These are phyloP conservation scores for Puma concolor DNA, from an alignment of 2,113 vertebrate genomes.

Conservation along the genomic window DNA sequence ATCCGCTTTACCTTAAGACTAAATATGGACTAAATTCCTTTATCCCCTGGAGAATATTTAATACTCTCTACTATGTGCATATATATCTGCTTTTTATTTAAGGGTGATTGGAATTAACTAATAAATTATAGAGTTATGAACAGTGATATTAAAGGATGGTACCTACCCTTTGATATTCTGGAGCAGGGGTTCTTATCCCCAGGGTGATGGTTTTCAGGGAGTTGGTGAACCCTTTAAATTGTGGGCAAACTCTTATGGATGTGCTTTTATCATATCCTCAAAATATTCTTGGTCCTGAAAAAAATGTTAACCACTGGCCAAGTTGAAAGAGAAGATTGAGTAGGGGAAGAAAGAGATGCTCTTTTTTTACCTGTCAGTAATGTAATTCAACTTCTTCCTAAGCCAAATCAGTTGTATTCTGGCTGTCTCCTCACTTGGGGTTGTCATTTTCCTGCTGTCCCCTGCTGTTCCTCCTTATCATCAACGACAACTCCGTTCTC, in stretches of 20 bases:
- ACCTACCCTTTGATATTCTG: neutral
- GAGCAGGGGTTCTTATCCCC: neutral
- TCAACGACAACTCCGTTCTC: constrained; percentile 12
- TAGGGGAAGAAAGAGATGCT: neutral
- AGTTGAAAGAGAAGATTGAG: constrained; percentile 47
- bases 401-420: neutral
- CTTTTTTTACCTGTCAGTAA: neutral
- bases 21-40: neutral
- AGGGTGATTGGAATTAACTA: neutral
- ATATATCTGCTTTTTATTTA: neutral
- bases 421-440: neutral
- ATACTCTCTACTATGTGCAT: neutral
- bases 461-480: neutral
- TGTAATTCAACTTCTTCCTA: neutral
- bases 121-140: neutral
- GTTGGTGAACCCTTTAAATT: neutral
- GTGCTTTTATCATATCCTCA: constrained; percentile 19
- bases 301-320: neutral
- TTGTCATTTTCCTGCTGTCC: constrained; percentile 29
- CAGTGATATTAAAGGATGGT: neutral
- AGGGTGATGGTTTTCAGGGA: neutral
- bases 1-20: constrained; percentile 1
- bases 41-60: neutral
- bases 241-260: neutral
- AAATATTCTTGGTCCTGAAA: constrained; percentile 21